Base-by-base conservation (phyloP, 2,113 vertebrate genomes). In the Paramormyrops kingsleyae region DNA sequence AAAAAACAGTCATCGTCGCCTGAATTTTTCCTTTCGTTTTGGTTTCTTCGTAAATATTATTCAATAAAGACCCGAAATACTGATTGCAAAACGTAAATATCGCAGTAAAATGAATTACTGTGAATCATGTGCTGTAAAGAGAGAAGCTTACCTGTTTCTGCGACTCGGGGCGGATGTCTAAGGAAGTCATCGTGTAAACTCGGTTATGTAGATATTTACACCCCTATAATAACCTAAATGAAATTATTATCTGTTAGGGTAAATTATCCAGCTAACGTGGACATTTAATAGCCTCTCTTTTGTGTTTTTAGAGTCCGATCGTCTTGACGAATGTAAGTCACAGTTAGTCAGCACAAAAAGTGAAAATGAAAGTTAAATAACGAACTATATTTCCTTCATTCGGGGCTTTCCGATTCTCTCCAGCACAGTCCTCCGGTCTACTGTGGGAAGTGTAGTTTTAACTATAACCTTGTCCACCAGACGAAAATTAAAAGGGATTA, bases 281-380 rank as follows among this genome's bases (percentile, higher is more conserved):
- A 19, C 52, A 66, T 62, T 42, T 44, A 88, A 88, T 2, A 53
- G 9, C 8, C 3, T 44, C 46, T 13, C 21, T 49, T 85, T n/a
- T 85, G 2, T 8, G 9, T n/a, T 59, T 44, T 88, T 90, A 85
- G 92, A 19, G 91, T 13, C 12, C 1, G 31, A 15, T 59, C 83
- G 89, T 92, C 88, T 84, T 56, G 66, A 90, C 50, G 6, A 31
- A 27, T 88, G 66, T 19, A 52, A 59, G 74, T n/a, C 91, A 35
- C 92, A 49, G 91, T 94, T 94, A 93, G 70, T 95, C 94, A 94
- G 95, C 94, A 93, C 1, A 84, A 92, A 95, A 91, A 94, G 46
- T 90, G 95, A 96, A 96, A 96, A 94, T 93, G 95, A 96, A 96
- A 96, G 94, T 94, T 87, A 89, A 87, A 31, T 19, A 49, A 5